A percentile compares a stretch with the other conserved stretches of the same genome.
Conservation (phyloP, 2,797 vertebrate species). For the Protosalanx chinensis region DNA sequence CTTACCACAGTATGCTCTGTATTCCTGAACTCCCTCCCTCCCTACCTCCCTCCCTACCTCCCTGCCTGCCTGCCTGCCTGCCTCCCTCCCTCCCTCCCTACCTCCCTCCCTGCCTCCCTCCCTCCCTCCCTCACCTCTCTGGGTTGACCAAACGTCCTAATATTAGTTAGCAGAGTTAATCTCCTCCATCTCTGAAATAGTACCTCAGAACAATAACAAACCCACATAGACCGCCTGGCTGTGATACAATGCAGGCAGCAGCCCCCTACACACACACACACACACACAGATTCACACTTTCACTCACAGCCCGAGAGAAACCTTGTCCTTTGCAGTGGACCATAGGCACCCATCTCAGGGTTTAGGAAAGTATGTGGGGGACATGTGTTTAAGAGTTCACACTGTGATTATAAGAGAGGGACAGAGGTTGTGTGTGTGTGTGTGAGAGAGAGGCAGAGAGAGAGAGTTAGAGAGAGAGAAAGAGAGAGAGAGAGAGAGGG, state of each 20-base stretch:
- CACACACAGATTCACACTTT: conserved; percentile 9
- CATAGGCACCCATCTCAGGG: conserved; percentile 62
- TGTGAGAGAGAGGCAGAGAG: neutral
- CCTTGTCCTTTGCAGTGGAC: conserved; percentile 66
- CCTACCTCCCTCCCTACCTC: neutral
- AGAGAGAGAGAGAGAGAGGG: too few species aligned
- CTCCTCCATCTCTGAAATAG: conserved; percentile 34
- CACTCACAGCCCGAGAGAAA: neutral
- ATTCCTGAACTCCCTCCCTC: neutral
- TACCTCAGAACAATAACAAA: conserved; percentile 39
- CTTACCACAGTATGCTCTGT: too few species aligned
- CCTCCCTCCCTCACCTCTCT: conserved; percentile 3
- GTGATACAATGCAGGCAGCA: conserved; percentile 36
- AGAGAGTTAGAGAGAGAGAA: too few species aligned
- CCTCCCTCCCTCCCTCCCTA: neutral
- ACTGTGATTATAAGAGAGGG: conserved; percentile 20
- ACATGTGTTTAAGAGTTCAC: conserved; percentile 39
- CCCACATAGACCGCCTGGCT: conserved; percentile 48
- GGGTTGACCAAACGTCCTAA: conserved; percentile 26
- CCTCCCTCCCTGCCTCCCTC: neutral
- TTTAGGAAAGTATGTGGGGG: conserved; percentile 58
- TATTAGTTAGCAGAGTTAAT: conserved; percentile 32
- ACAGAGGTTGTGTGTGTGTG: conserved; percentile 3
- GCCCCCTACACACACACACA: conserved; percentile 1
- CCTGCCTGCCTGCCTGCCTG: neutral